Base-by-base conservation (phyloP, 2,113 vertebrate species). In the Tringa solitaria region DNA sequence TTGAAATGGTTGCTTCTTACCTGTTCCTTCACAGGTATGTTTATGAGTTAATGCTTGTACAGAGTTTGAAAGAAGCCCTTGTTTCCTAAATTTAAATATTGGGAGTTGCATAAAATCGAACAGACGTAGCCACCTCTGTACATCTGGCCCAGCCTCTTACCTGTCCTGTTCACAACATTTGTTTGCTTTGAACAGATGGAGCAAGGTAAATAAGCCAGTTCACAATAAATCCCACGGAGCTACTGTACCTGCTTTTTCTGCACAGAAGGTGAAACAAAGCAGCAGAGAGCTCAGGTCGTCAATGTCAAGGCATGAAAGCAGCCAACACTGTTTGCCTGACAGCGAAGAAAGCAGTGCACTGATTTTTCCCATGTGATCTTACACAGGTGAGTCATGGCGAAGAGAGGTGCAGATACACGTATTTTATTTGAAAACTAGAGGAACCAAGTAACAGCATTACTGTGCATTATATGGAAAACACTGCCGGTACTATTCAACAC, bases 111-210 rank as follows among this genome's bases (percentile, higher is more conserved):
- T 35, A 60, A 78, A 96, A 86, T 9, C 30, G 14, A 80, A 17
- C 10, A 73, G 22, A 75, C 53, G 11, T 56, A 87, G 81, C 68
- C 45, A 30, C 65, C 10, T 72, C 57, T 6, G 6, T 43, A 59
- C 7, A 63, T 69, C 28, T 53, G 63, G 53, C 51, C 81, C 82
- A 77, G 51, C 68, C 85, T 84, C 51, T 79, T 67, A 61, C 57
- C 50, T 89, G 33, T 59, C 53, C 67, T 59, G 53, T 76, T 91
- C 32, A 41, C 39, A 77, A 12, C 26, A 61, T 79, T 82, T 93
- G 59, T 59, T 94, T 94, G 60, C 88, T 73, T 93, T 75, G 57
- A 93, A 89, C 80, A 96, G 88, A 89, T 69, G 83, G 61, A 94
- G 33, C 28, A 84, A 76, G 20, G 67, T 43, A 89, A 94, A 89